Evolutionary conservation across 2,888 invertebrate genomes (phyloP).

Genomic region (Limenitis arthemis): DNA sequence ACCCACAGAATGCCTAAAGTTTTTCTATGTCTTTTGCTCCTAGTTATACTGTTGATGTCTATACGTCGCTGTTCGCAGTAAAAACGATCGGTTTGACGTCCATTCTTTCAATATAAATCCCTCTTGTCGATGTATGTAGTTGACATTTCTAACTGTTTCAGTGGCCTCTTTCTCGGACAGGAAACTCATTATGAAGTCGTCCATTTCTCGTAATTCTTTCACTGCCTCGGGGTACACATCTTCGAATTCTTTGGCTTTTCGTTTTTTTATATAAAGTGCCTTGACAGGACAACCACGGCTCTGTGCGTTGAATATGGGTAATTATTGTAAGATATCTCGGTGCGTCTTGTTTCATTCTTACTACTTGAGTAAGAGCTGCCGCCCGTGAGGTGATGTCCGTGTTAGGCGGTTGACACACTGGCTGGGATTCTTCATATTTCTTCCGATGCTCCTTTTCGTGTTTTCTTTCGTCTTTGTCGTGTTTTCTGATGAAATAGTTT

Average conservation of each 20-base stretch:
- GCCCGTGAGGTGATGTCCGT: no score
- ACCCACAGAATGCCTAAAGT: no score
- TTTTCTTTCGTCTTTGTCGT: no score
- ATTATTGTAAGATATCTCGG: no score
- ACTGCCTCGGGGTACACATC: constrained; percentile 1
- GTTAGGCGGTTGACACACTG: no score
- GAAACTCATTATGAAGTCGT: constrained; percentile 1
- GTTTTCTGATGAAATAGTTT: no score
- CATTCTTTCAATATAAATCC: constrained; percentile 1
- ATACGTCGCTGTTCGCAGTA: background rate
- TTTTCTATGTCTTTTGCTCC: background rate
- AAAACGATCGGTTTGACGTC: background rate
- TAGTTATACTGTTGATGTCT: background rate
- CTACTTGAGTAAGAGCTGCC: no score
- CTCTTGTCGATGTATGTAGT: background rate
- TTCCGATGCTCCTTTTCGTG: no score
- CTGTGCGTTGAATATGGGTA: no score
- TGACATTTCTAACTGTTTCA: background rate
- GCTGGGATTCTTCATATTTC: no score
- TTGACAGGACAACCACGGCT: no score
- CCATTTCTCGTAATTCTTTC: constrained; percentile 1
- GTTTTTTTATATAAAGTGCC: constrained; percentile 18
- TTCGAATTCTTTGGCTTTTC: constrained; percentile 8
- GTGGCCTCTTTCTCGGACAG: background rate
- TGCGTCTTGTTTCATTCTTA: no score